Percentiles rank a stretch among this genome's conserved stretches.
Conservation (phyloP, 2,888 invertebrate genomes). For the Autographa gamma region DNA sequence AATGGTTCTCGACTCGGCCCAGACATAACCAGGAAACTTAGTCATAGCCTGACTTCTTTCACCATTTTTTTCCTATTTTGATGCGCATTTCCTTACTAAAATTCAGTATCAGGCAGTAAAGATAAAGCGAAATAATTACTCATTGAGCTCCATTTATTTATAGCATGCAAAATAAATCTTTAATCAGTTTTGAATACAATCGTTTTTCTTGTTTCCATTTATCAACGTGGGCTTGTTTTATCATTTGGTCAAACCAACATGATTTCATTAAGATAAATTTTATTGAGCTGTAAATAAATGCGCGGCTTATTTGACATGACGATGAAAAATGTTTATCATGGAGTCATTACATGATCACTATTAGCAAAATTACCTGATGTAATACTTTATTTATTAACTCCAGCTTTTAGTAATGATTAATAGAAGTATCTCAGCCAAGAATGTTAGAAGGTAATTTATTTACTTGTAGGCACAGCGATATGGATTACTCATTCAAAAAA, state of each 20-base stretch:
- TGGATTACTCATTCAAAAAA: constrained; percentile 28
- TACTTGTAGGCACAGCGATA: constrained; percentile 14
- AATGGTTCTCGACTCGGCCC: too few species aligned
- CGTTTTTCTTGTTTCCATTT: constrained; percentile 37
- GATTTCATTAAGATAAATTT: constrained; percentile 34
- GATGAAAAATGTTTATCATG: constrained; percentile 32
- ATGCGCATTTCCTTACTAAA: background rate
- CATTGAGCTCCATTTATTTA: background rate
- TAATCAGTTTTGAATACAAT: constrained; percentile 31
- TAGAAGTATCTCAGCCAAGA: constrained; percentile 39
- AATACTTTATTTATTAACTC: constrained; percentile 42
- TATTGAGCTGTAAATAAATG: constrained; percentile 38
- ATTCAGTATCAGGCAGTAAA: background rate
- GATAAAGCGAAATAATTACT: background rate
- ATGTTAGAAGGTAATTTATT: constrained; percentile 51
- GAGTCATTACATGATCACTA: constrained; percentile 24
- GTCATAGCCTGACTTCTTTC: background rate
- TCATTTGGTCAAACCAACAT: constrained; percentile 29
- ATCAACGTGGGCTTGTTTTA: constrained; percentile 28
- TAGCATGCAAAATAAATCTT: constrained; percentile 22
- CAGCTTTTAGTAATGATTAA: constrained; percentile 46
- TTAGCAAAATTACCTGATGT: constrained; percentile 30
- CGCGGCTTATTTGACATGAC: constrained; percentile 37
- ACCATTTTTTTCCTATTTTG: background rate
- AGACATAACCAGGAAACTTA: too few species aligned